phyloP scores from a whole-genome alignment of 1,140 invertebrate species.

The Megalonaias nervosa region DNA sequence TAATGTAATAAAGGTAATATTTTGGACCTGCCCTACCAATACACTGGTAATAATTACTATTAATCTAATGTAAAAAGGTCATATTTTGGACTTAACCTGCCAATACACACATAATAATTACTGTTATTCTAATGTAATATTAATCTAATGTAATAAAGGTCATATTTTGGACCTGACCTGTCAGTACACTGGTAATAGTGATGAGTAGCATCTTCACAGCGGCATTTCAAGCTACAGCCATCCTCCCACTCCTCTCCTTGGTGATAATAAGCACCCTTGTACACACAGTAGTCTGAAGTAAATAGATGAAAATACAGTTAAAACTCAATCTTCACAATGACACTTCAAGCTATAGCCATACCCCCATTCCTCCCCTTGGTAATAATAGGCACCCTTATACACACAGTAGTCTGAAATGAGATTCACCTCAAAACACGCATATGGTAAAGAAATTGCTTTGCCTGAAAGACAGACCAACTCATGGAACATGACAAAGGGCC shows the following conservation, averaged over 20 bases:
- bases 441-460: too few species aligned
- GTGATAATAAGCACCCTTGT: constrained; percentile 8
- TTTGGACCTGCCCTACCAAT: constrained; percentile 21
- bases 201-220: constrained; percentile 45
- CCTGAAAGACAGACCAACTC: too few species aligned
- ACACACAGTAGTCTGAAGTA: background rate
- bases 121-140: too few species aligned
- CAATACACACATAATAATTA: constrained; percentile 30
- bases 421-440: too few species aligned
- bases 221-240: constrained; percentile 39
- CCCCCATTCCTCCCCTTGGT: constrained; percentile 22
- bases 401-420: too few species aligned
- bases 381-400: constrained; percentile 6
- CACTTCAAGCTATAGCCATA: constrained; percentile 39
- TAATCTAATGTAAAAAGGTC: background rate
- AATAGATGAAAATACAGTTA: too few species aligned
- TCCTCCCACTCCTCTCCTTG: constrained; percentile 28
- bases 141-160: background rate
- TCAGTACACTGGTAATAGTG: constrained; percentile 38
- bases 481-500: too few species aligned
- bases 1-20: background rate
- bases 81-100: constrained; percentile 19
- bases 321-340: too few species aligned
- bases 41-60: constrained; percentile 26
- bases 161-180: constrained; percentile 16